Evolutionary conservation across 2,797 vertebrate genomes (phyloP).

Genomic region (Cephalopachus bancanus): DNA sequence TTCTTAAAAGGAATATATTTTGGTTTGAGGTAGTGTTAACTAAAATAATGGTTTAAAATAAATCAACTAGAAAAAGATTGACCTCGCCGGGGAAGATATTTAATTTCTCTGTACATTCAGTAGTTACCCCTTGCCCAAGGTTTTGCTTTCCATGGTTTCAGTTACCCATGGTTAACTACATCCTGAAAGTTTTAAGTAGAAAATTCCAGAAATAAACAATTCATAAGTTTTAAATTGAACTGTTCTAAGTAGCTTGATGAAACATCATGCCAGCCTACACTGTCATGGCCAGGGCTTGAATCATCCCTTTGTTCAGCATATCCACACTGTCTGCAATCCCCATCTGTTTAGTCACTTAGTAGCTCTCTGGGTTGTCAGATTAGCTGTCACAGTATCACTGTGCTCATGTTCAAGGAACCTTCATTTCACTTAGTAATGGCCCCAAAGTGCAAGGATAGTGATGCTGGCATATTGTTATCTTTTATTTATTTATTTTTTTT

Average conservation of each 20-base stretch:
- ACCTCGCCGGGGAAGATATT: background rate
- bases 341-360: background rate
- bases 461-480: background rate
- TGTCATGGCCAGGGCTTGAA: background rate
- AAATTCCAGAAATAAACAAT: background rate
- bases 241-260: background rate
- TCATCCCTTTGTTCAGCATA: background rate
- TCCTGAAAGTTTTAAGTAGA: background rate
- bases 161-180: background rate
- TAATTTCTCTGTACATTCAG: conserved; percentile 17
- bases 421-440: background rate
- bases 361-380: background rate
- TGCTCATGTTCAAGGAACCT: background rate
- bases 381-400: background rate
- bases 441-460: background rate
- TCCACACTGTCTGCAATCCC: background rate
- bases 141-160: background rate
- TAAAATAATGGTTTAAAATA: conserved; percentile 28
- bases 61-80: conserved; percentile 15
- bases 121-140: background rate
- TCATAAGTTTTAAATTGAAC: background rate
- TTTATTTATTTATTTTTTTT: too few species aligned
- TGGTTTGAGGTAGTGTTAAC: background rate
- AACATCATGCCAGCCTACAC: background rate
- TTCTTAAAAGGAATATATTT: conserved; percentile 28